These are phyloP conservation scores for Stratiomys singularior DNA, from an alignment of 2,888 invertebrate genomes.

Conservation along the genomic window DNA sequence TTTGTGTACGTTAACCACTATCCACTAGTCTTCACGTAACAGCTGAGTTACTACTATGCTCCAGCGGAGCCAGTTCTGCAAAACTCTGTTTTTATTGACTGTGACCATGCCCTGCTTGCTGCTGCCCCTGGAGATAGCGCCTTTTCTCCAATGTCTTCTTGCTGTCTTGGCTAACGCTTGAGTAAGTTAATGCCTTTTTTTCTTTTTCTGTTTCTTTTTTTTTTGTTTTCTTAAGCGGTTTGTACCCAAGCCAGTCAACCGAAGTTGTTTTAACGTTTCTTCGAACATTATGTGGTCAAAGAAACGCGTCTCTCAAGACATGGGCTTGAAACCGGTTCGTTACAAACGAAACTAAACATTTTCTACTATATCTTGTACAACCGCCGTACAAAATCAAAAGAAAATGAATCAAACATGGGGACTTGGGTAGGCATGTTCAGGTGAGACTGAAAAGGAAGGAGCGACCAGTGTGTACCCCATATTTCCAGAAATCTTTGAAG, in stretches of 20 bases:
- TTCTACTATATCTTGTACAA: not conserved
- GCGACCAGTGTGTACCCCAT: no score
- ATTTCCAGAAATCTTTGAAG: no score
- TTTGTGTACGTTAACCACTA: not conserved
- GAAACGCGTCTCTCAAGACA: not conserved
- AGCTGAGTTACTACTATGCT: conserved; percentile 15
- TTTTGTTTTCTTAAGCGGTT: no score
- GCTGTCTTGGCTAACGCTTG: not conserved
- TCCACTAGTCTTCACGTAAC: not conserved
- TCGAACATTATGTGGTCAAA: not conserved
- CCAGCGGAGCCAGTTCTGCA: not conserved
- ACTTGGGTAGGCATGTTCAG: no score
- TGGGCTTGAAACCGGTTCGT: not conserved
- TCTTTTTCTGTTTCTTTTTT: no score
- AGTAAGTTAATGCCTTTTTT: not conserved
- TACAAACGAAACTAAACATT: not conserved
- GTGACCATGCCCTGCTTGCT: not conserved
- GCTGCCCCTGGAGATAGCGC: not conserved
- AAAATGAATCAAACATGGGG: no score
- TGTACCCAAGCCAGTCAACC: conserved; percentile 3
- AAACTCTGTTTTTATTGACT: not conserved
- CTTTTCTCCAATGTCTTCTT: not conserved
- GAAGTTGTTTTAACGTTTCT: conserved; percentile 1
- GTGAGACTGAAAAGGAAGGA: no score
- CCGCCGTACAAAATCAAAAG: no score